Evolutionary conservation across 2,888 invertebrate genomes (phyloP).

Genomic region (Oligia fasciuncula): DNA sequence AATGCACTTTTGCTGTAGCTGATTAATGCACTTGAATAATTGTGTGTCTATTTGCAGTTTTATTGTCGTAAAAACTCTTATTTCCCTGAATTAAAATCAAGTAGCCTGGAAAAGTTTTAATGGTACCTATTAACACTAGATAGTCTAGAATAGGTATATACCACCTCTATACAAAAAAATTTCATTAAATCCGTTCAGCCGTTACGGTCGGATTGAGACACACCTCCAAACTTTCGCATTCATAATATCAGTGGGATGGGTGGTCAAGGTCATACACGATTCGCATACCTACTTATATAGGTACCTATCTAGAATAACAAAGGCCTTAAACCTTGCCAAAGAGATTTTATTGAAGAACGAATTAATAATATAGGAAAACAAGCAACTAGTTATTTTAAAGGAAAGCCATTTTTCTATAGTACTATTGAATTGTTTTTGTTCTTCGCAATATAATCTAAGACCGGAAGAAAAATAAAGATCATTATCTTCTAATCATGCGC

Average conservation of each 20-base stretch:
- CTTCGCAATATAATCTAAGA: not conserved
- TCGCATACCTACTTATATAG: not conserved
- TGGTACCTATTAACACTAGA: not conserved
- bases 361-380: not conserved
- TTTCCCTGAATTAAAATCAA: not conserved
- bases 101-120: not conserved
- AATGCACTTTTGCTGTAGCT: not conserved
- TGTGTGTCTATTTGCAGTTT: not conserved
- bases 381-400: not conserved
- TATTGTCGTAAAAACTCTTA: not conserved
- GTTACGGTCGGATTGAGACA: conserved; percentile 48
- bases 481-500: conserved; percentile 6
- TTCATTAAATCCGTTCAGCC: conserved; percentile 13
- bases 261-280: conserved; percentile 47
- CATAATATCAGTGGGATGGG: conserved; percentile 41
- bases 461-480: conserved; percentile 4
- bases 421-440: not conserved
- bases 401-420: not conserved
- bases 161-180: not conserved
- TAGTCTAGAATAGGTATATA: not conserved
- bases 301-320: conserved; percentile 19
- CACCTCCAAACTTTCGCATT: conserved; percentile 56
- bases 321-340: conserved; percentile 7
- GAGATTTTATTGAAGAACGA: not conserved
- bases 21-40: not conserved